Base-by-base conservation (phyloP, 2,888 invertebrate species). In the Microctonus brassicae region DNA sequence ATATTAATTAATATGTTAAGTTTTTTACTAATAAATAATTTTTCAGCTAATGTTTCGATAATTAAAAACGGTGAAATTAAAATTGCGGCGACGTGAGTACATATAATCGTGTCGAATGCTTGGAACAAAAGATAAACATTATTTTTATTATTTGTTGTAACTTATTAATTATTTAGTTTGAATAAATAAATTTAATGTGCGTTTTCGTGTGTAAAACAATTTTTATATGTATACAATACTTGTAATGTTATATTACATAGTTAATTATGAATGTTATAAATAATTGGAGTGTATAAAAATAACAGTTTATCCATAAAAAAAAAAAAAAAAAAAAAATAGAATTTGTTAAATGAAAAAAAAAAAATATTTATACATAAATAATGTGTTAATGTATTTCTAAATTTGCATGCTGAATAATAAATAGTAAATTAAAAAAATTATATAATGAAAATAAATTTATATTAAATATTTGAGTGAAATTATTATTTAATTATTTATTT, bases 11-110 rank as follows among this genome's bases (percentile, higher is more conserved):
- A n/a, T n/a, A 29, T 1, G 13, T 1, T 7, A 20, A 26, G 17
- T 29, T 47, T 26, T 6, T 20, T 72, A 61, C 63, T 74, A 72
- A 69, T 70, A 62, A 75, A 76, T 71, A 77, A 77, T 76, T 78
- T 78, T 78, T 78, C 77, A 79, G 77, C 79, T 69, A 75, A 73
- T 78, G 72, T 78, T 77, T 77, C 78, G 77, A 76, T 76, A 79
- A 78, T 80, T 77, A 78, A 75, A 75, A 73, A 74, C 73, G 74
- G 75, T 76, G 74, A 77, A 76, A 77, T 78, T 76, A 76, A 75
- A 75, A 76, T 77, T 71, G 77, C 76, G 66, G 74, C 70, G 75
- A 78, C 77, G 79, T 80, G 77, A 80, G 78, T 80, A 79, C 75
- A 70, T 68, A 55, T 62, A 55, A 20, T 61, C 61, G 39, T 62